Evolutionary conservation across 2,113 vertebrate species (phyloP).

Genomic region (Ornithorhynchus anatinus): DNA sequence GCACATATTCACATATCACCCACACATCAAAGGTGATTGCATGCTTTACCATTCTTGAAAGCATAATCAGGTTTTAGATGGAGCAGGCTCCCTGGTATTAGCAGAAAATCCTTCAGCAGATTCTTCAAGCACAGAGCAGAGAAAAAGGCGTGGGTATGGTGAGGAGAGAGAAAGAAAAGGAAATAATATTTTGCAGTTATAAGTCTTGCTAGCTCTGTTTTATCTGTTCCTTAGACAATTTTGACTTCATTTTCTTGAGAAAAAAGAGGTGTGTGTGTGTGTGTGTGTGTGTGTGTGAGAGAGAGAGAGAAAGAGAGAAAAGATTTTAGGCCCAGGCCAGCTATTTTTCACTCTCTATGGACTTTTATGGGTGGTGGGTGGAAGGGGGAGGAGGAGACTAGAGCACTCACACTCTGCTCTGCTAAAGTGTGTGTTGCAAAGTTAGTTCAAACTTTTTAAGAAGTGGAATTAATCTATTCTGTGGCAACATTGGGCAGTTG

Average conservation of each 20-base stretch:
- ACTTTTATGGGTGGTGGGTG: too few species aligned
- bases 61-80: not conserved
- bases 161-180: not conserved
- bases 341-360: too few species aligned
- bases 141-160: not conserved
- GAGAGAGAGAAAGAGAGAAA: too few species aligned
- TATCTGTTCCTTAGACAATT: not conserved
- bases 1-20: too few species aligned
- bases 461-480: slow-evolving; percentile 55
- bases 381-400: not conserved
- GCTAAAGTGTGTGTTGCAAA: slow-evolving; percentile 8
- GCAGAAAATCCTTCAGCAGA: slow-evolving; percentile 7
- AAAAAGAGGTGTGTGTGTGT: too few species aligned
- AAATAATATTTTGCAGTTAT: too few species aligned
- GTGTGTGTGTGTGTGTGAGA: too few species aligned
- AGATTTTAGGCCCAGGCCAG: too few species aligned
- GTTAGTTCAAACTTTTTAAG: slow-evolving; percentile 36
- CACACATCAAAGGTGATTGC: slow-evolving; percentile 12
- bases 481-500: slow-evolving; percentile 25
- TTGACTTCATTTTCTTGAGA: too few species aligned
- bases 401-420: not conserved
- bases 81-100: not conserved
- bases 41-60: slow-evolving; percentile 24
- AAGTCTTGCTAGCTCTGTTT: not conserved
- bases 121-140: not conserved